Base-by-base conservation (phyloP, 37 sponge, comb jelly and placozoan genomes). In the Cladorhizidae sp. region DNA sequence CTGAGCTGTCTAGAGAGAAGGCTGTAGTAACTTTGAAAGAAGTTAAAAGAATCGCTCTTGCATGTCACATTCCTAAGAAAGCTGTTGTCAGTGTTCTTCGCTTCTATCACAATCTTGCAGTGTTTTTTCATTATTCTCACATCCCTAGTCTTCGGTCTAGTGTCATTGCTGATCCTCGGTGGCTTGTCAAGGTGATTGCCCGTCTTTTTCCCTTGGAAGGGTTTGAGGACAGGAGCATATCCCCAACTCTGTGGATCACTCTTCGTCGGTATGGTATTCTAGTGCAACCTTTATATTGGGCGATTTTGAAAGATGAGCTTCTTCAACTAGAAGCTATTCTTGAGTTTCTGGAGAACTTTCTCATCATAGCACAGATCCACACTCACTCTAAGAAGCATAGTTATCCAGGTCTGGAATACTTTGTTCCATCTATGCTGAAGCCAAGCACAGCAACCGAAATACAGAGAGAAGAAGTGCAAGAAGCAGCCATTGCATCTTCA, bases 51-150 rank as follows among this genome's bases (percentile, higher is more conserved):
- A 73, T 89, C 29, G 83, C 73, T 23, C 50, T 54, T 49, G 43
- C 31, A 22, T 73, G 79, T 40, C 20, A n/a, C 7, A 83, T 89
- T 17, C 43, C 73, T 22, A 35, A 57, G 28, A 59, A 55, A 17
- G 56, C 21, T 37, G 58, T 89, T 42, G 25, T 41, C 57, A 78
- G 72, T 79, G 89, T 79, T 31, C 83, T 89, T 26, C 21, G 64
- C 23, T 89, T 83, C 55, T 89, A 83, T 56, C 89, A 89, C 73
- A 80, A 89, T 20, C 80, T 83, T 6, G 89, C 79, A 33, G 80
- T 79, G 2, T 73, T 89, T 25, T 50, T 89, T 3, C 73, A 79
- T 68, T 89, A 83, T 57, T 2, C 22, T 37, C 9, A 89, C 23
- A 63, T 89, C 14, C 25, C 36, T 0, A 77, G 57, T 11, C 22